Conservation (phyloP, 2,113 vertebrate species). For the Rhineura floridana region DNA sequence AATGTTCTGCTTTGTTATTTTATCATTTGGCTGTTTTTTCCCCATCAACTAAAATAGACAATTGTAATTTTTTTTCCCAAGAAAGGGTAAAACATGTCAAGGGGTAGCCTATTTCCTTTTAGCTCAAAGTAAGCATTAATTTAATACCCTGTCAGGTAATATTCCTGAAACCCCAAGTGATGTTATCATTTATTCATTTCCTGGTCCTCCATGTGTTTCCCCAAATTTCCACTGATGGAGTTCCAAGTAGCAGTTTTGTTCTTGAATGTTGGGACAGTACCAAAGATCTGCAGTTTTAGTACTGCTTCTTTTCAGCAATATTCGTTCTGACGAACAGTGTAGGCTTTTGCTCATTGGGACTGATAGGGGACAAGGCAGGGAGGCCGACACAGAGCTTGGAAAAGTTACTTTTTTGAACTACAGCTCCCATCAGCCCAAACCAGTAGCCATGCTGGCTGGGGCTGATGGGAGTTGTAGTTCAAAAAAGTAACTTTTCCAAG, state of each 20-base stretch:
- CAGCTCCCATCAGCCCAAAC: no score
- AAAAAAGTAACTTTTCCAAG: no score
- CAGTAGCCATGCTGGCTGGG: no score
- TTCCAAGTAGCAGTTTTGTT: not conserved
- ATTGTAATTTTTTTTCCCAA: not conserved
- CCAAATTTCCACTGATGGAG: not conserved
- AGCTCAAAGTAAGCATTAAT: conserved; percentile 13
- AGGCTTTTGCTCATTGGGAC: not conserved
- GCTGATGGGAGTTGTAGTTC: no score
- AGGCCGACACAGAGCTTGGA: no score
- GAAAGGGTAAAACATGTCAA: not conserved
- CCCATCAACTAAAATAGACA: not conserved
- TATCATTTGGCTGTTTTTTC: not conserved
- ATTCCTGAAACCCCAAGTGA: not conserved
- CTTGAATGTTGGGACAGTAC: not conserved
- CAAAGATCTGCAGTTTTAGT: not conserved
- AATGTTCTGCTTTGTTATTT: not conserved
- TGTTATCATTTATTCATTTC: conserved; percentile 30
- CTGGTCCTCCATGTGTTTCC: not conserved
- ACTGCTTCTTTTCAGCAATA: not conserved
- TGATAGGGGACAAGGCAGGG: no score
- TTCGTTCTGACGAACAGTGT: not conserved
- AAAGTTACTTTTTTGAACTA: no score
- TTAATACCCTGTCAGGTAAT: conserved; percentile 15
- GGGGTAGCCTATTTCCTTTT: conserved; percentile 9